These are phyloP conservation scores for Drosophila pallidifrons DNA, from an alignment of 1,140 invertebrate species.

Conservation along the genomic window DNA sequence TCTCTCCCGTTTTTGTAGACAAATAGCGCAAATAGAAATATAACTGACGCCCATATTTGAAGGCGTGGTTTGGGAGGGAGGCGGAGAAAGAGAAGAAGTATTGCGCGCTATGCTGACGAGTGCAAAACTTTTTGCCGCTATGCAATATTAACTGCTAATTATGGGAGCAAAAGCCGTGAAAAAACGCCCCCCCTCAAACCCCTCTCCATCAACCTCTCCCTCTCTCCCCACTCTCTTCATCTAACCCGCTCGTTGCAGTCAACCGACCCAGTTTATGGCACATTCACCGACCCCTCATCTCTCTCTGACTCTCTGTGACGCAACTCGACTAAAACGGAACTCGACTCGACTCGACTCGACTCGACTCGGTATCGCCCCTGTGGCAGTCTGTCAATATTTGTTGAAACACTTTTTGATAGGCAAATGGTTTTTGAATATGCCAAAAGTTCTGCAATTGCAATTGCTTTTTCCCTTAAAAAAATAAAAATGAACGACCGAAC, in stretches of 20 bases:
- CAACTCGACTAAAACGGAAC: conserved; percentile 1
- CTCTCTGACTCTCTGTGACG: conserved; percentile 16
- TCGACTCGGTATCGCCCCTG: conserved; percentile 28
- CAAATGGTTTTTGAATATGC: conserved; percentile 79
- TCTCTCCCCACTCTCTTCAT: background rate
- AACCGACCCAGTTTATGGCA: conserved; percentile 4
- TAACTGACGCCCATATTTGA: conserved; percentile 45
- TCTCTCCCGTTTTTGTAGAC: conserved; percentile 50
- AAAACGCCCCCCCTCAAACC: background rate
- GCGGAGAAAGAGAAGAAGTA: no score
- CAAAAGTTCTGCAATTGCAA: conserved; percentile 78
- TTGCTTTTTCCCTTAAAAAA: conserved; percentile 40
- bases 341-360: conserved; percentile 4
- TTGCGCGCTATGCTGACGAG: background rate
- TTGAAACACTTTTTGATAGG: conserved; percentile 81
- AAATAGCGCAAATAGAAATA: conserved; percentile 80
- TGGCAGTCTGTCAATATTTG: conserved; percentile 79
- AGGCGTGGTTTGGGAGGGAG: background rate
- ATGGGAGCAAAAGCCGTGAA: conserved; percentile 53
- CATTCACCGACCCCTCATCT: background rate
- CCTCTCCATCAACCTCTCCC: no score
- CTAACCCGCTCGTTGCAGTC: background rate
- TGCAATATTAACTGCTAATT: conserved; percentile 83
- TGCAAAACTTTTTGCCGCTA: conserved; percentile 63
- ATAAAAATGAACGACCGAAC: background rate